Conservation (phyloP, 2,888 invertebrate genomes). For the Dryocosmus kuriphilus region DNA sequence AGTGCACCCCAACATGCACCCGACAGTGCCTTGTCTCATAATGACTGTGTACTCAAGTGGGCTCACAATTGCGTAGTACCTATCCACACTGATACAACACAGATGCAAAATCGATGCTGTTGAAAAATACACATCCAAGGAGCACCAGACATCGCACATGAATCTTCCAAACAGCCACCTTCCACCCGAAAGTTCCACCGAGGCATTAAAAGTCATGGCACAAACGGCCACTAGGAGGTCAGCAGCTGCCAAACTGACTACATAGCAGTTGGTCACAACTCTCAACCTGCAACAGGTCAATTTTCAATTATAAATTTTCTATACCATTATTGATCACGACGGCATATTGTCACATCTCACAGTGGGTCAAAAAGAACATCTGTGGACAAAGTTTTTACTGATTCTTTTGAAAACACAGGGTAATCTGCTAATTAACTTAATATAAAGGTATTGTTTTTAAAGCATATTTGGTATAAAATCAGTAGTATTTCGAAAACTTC, state of each 20-base stretch:
- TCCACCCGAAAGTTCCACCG: slow-evolving; percentile 89
- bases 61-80: slow-evolving; percentile 94
- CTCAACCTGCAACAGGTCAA: too few species aligned
- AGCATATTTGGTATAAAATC: too few species aligned
- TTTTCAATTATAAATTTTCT: too few species aligned
- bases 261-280: slow-evolving; percentile 96
- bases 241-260: slow-evolving; percentile 95
- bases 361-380: too few species aligned
- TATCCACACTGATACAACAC: slow-evolving; percentile 95
- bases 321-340: too few species aligned
- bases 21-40: slow-evolving; percentile 90
- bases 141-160: slow-evolving; percentile 97
- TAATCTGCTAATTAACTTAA: too few species aligned
- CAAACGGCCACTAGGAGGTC: slow-evolving; percentile 95
- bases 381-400: too few species aligned
- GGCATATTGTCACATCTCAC: too few species aligned
- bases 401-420: too few species aligned
- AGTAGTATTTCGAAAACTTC: too few species aligned
- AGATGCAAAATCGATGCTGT: slow-evolving; percentile 95
- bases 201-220: slow-evolving; percentile 95
- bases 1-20: slow-evolving; percentile 78
- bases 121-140: slow-evolving; percentile 95
- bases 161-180: slow-evolving; percentile 92
- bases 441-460: too few species aligned
- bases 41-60: slow-evolving; percentile 95